Base-by-base conservation (phyloP, 2,113 vertebrate species). In the Miniopterus natalensis region DNA sequence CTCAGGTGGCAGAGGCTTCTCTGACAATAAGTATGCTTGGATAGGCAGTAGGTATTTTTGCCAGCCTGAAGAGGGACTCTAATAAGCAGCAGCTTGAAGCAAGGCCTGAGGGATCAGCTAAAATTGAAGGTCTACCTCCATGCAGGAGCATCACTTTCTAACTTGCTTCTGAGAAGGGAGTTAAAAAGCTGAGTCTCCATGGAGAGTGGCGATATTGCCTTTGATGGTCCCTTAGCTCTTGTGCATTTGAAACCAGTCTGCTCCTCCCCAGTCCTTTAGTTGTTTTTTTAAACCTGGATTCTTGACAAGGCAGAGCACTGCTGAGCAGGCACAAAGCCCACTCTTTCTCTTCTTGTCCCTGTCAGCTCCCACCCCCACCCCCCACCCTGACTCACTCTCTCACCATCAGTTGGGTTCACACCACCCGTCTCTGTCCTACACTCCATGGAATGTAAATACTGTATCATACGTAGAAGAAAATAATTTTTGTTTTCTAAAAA, bases 361-460 rank as follows among this genome's bases (percentile, higher is more conserved):
- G 42, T n/a, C 87, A n/a, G 9, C 40, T 42, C 45, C 40, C 80
- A 6, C 1, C n/a, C 23, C 57, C 1, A 29, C 23, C 57, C 90
- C 31, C n/a, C 57, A 25, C 51, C 78, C 88, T 18, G 47, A 42
- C 78, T 85, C 1, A 0, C 66, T 53, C 18, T 55, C 83, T 90
- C 59, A 40, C 31, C 71, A 25, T 70, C 84, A 7, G 21, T 40
- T 90, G 88, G 74, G 66, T 73, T 95, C 94, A 77, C 87, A 71
- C 91, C 88, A 88, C 84, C 57, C 5, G 47, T 85, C 88, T 88
- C 88, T 85, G 79, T 49, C 94, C 84, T 68, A n/a, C 45, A 96
- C 91, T 90, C 97, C 29, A 55, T 66, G 92, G 85, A 90, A 31
- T 96, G 98, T 97, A 98, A 97, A 98, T 94, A 95, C 31, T 88